Base-by-base conservation (phyloP, 2,888 invertebrate species). In the Scaptodrosophila latifasciaeformis region DNA sequence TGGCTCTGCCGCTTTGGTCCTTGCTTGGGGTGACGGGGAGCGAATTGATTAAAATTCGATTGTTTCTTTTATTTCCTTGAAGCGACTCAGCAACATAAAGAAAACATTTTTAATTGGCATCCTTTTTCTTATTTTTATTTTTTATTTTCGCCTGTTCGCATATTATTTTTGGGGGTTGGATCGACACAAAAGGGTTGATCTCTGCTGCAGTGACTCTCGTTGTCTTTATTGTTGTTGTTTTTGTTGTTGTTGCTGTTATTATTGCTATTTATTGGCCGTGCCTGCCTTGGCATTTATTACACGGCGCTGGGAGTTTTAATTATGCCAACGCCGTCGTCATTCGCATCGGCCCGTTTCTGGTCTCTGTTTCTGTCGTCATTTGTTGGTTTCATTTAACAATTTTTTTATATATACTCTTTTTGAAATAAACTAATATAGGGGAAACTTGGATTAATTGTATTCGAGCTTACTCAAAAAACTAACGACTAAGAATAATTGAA, bases 1-100 rank as follows among this genome's bases (percentile, higher is more conserved):
- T 31, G 13, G 31, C 31, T 12, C 34, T 13, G 34, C 34, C 34
- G 15, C 55, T 51, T 54, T 62, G 39, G 56, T 27, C 18, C 2
- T 29, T 10, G 39, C 15, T 30, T 40, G 42, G 31, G 48, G 12
- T 15, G 17, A 10, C 50, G 50, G 52, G 63, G 64, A 64, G 71
- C 71, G 84, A 83, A 85, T 85, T 85, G 85, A 85, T 85, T 85
- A 84, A 84, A 85, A 85, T 85, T 85, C 85, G 83, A 85, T 84
- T 83, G 82, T 78, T 82, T 79, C 80, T 70, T 69, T 79, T 74
- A 70, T 71, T 76, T 65, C 47, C 61, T 51, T 52, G 49, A 51
- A 49, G 47, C 48, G n/a, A n/a, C n/a, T n/a, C n/a, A n/a, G n/a
- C n/a, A n/a, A n/a, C n/a, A n/a, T n/a, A n/a, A n/a, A n/a, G n/a